Percentiles rank a stretch among this genome's conserved stretches.
phyloP scores from a whole-genome alignment of 2,113 vertebrate species.

The Gasterosteus nipponicus region DNA sequence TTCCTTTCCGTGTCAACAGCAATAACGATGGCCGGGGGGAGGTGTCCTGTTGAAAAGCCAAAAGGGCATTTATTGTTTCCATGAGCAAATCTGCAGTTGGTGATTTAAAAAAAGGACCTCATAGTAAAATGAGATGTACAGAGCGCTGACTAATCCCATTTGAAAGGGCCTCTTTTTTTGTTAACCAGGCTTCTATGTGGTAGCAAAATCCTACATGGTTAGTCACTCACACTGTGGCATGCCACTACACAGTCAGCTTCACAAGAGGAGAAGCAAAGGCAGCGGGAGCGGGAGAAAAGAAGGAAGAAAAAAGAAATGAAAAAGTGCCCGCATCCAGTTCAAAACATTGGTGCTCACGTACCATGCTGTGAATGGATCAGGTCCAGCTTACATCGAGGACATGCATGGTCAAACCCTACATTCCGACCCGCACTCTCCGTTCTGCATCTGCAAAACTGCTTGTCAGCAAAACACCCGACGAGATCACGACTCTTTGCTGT shows the following conservation, averaged over 20 bases:
- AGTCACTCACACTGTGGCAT: slow-evolving; percentile 71
- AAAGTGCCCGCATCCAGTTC: too few relatives aligned
- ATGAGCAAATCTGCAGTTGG: slow-evolving; percentile 7
- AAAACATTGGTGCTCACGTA: too few relatives aligned
- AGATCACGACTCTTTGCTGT: too few relatives aligned
- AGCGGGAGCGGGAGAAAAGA: slow-evolving; percentile 20
- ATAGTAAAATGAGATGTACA: slow-evolving; percentile 47
- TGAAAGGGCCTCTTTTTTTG: slow-evolving; percentile 16
- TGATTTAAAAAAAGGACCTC: slow-evolving; percentile 18
- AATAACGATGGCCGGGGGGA: slow-evolving; percentile 22
- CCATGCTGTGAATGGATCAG: too few relatives aligned
- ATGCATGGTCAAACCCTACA: too few relatives aligned
- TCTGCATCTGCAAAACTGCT: too few relatives aligned
- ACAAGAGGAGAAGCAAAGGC: slow-evolving; percentile 51
- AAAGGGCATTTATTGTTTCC: background rate
- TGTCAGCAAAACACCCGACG: too few relatives aligned
- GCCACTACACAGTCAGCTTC: slow-evolving; percentile 66
- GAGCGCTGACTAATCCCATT: slow-evolving; percentile 46
- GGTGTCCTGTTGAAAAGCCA: too few relatives aligned
- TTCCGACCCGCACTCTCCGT: too few relatives aligned
- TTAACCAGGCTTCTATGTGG: slow-evolving; percentile 48
- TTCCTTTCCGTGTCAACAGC: slow-evolving; percentile 9
- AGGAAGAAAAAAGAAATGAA: slow-evolving; percentile 1
- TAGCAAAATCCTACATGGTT: slow-evolving; percentile 65
- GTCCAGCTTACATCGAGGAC: too few relatives aligned